Conservation (phyloP, 2,113 vertebrate genomes). For the Psophia crepitans region DNA sequence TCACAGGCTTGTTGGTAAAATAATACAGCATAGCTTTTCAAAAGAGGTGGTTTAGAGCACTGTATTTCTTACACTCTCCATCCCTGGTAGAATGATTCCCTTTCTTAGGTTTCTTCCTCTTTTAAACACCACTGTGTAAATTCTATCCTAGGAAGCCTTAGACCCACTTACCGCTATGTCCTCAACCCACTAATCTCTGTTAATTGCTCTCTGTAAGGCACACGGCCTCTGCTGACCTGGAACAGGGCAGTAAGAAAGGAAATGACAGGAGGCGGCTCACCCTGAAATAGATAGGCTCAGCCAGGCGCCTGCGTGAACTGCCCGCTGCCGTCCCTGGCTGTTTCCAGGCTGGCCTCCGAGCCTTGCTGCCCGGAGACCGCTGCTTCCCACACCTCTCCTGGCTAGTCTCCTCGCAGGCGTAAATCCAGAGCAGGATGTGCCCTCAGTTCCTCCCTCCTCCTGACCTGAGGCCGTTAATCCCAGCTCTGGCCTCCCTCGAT, state of each 20-base stretch:
- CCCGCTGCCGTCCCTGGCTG: rapidly evolving
- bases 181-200: background rate
- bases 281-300: background rate
- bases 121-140: background rate
- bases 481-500: background rate
- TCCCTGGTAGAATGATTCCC: background rate
- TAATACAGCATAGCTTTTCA: background rate
- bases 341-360: background rate
- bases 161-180: background rate
- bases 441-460: background rate
- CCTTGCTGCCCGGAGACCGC: background rate
- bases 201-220: background rate
- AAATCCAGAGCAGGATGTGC: background rate
- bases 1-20: background rate
- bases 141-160: background rate
- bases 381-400: background rate
- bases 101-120: background rate
- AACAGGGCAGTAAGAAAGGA: background rate
- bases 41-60: background rate
- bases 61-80: background rate
- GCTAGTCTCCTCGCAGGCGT: background rate
- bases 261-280: background rate
- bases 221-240: background rate
- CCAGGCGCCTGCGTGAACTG: background rate
- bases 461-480: background rate